phyloP scores from a whole-genome alignment of 1,140 invertebrate genomes.

The Saxidomus purpurata region DNA sequence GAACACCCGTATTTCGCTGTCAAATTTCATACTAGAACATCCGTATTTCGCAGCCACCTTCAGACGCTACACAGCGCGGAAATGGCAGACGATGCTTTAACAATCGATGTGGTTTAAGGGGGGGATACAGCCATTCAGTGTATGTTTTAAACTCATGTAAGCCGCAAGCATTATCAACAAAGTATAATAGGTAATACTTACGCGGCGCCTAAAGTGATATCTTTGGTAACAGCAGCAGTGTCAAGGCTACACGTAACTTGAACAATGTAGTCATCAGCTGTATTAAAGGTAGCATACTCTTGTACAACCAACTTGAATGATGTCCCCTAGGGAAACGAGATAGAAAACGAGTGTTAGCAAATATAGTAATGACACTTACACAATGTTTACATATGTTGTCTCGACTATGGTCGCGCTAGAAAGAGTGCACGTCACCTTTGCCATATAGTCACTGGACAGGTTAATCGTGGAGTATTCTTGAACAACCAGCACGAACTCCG shows the following conservation, averaged over 20 bases:
- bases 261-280: background rate
- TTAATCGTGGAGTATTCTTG: background rate
- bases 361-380: background rate
- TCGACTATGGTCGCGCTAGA: background rate
- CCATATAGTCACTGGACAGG: background rate
- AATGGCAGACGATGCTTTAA: too few relatives aligned
- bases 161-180: too few relatives aligned
- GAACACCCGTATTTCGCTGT: too few relatives aligned
- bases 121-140: too few relatives aligned
- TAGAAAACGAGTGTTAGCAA: background rate
- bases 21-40: too few relatives aligned
- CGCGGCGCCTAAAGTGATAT: background rate
- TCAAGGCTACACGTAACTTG: constrained; percentile 14
- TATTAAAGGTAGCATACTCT: constrained; percentile 32
- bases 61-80: too few relatives aligned
- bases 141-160: too few relatives aligned
- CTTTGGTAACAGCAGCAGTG: background rate
- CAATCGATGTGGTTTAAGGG: too few relatives aligned
- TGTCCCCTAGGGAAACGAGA: constrained; percentile 6
- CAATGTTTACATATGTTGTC: background rate
- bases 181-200: background rate
- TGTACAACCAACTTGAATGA: constrained; percentile 22
- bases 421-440: background rate
- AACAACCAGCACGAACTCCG: constrained; percentile 13
- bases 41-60: too few relatives aligned